Percentiles rank a stretch among this genome's conserved stretches.
phyloP scores from a whole-genome alignment of 2,113 vertebrate genomes.

The Megalops atlanticus region DNA sequence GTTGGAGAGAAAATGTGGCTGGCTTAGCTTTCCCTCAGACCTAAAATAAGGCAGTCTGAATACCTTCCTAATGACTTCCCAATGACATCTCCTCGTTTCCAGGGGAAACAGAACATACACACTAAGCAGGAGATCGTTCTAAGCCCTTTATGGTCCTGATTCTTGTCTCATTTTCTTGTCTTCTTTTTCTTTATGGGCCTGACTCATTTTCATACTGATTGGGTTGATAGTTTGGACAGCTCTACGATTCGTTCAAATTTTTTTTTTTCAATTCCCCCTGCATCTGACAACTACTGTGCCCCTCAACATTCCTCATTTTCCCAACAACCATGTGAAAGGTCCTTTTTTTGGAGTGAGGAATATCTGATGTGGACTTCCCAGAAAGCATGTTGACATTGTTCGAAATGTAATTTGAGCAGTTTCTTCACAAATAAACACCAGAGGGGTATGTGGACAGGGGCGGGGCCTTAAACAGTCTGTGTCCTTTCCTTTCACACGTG shows the following conservation, averaged over 20 bases:
- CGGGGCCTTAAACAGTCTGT: not conserved
- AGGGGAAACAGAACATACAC: not conserved
- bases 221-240: too few species aligned
- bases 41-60: not conserved
- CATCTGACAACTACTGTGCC: not conserved
- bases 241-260: not conserved
- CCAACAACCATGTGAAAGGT: not conserved
- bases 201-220: not conserved
- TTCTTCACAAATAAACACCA: not conserved
- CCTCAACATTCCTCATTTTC: not conserved
- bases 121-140: not conserved
- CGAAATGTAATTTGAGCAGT: not conserved
- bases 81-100: not conserved
- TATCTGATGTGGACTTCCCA: not conserved
- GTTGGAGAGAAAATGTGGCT: not conserved
- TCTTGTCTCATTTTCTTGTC: too few species aligned
- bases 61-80: not conserved
- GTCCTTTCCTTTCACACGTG: not conserved
- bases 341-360: not conserved
- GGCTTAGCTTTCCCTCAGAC: not conserved
- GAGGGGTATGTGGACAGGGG: not conserved
- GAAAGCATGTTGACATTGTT: constrained; percentile 3
- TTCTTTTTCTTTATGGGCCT: too few species aligned
- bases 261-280: not conserved
- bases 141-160: not conserved